A percentile compares a stretch with the other conserved stretches of the same genome.
phyloP scores from a whole-genome alignment of 1,140 invertebrate genomes.

The Drosophila bipectinata region DNA sequence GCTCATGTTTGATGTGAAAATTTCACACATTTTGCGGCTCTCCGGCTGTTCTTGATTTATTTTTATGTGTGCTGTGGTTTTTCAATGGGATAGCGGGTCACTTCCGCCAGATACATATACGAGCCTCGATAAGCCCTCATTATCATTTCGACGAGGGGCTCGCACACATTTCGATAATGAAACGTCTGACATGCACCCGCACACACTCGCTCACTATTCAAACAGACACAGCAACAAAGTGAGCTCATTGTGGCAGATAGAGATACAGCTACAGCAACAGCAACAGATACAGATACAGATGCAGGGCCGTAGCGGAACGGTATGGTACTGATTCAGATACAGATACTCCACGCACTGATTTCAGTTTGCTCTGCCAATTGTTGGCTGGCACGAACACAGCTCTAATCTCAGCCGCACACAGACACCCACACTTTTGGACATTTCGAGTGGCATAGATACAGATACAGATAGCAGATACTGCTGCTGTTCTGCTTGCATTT shows the following conservation, averaged over 20 bases:
- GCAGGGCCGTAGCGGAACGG: background rate
- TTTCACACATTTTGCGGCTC: constrained; percentile 25
- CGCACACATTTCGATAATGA: constrained; percentile 67
- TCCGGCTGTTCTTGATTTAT: constrained; percentile 24
- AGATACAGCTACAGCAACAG: constrained; percentile 39
- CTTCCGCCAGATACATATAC: constrained; percentile 23
- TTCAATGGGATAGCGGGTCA: constrained; percentile 30
- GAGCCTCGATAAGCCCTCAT: constrained; percentile 71
- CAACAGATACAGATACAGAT: constrained; percentile 38
- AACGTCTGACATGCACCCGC: constrained; percentile 77
- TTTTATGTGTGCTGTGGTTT: constrained; percentile 4
- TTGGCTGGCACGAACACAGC: constrained; percentile 66
- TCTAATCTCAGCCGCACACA: constrained; percentile 71
- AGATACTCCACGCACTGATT: constrained; percentile 74
- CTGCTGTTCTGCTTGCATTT: constrained; percentile 43
- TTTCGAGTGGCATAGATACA: constrained; percentile 20
- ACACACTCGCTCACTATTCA: constrained; percentile 43
- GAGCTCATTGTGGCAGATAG: constrained; percentile 70
- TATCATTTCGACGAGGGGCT: constrained; percentile 60
- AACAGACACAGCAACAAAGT: constrained; percentile 53
- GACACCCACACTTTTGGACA: constrained; percentile 10
- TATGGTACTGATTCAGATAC: constrained; percentile 45
- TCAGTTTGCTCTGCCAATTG: constrained; percentile 70
- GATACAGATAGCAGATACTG: constrained; percentile 16
- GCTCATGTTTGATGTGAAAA: constrained; percentile 9